A percentile compares a stretch with the other conserved stretches of the same genome.
Evolutionary conservation across 2,888 invertebrate species (phyloP).

Genomic region (Polydrusus pterygomalis): DNA sequence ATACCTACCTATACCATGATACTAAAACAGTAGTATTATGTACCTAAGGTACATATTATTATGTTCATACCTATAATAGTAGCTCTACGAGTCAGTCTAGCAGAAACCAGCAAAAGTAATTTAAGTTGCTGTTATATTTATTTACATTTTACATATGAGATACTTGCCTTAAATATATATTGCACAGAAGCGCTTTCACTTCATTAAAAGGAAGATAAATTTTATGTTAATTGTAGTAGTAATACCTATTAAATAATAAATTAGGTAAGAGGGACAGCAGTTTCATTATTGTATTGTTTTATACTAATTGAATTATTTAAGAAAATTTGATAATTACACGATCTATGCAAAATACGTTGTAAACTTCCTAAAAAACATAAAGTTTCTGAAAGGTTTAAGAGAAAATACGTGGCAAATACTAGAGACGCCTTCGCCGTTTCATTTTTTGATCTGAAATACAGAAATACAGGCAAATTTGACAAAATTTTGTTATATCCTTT

Average conservation of each 20-base stretch:
- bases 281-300: neutral
- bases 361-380: too few relatives aligned
- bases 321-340: neutral
- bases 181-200: slow-evolving; percentile 20
- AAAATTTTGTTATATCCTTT: too few relatives aligned
- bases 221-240: slow-evolving; percentile 15
- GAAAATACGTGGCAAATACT: too few relatives aligned
- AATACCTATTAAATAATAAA: slow-evolving; percentile 10
- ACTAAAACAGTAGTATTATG: too few relatives aligned
- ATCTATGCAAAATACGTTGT: too few relatives aligned
- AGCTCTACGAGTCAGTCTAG: neutral
- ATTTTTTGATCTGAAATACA: too few relatives aligned
- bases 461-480: too few relatives aligned
- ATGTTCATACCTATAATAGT: too few relatives aligned
- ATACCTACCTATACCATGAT: too few relatives aligned
- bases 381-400: too few relatives aligned
- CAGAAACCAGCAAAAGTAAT: neutral
- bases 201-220: slow-evolving; percentile 12
- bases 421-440: too few relatives aligned
- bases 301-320: neutral
- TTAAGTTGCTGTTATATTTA: neutral
- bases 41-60: too few relatives aligned
- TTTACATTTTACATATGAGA: neutral
- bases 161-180: slow-evolving; percentile 2
- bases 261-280: slow-evolving; percentile 6